Evolutionary conservation across 1,140 invertebrate genomes (phyloP).

Genomic region (Drosophila orena): DNA sequence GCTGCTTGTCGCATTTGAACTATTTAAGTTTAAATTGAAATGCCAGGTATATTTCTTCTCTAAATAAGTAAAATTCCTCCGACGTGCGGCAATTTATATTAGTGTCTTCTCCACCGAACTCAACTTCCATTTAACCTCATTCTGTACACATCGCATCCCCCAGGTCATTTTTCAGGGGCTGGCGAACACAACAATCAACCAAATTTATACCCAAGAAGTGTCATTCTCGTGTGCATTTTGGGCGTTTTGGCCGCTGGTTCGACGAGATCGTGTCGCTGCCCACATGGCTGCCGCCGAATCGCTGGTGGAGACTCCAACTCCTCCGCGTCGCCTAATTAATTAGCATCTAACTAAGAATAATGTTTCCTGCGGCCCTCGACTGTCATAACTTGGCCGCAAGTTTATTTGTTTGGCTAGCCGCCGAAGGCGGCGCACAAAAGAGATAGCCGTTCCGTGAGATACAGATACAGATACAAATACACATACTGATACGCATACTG

Average conservation of each 20-base stretch:
- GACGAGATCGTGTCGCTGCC: slow-evolving; percentile 31
- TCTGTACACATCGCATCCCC: neutral
- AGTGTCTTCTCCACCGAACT: neutral
- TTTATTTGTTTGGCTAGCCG: slow-evolving; percentile 65
- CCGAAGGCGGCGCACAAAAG: slow-evolving; percentile 40
- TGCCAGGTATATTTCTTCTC: neutral
- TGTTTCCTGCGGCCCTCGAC: slow-evolving; percentile 69
- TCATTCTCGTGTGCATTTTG: slow-evolving; percentile 34
- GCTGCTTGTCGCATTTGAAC: too few relatives aligned
- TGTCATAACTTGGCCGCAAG: slow-evolving; percentile 75
- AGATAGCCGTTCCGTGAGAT: slow-evolving; percentile 12
- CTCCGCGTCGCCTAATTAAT: slow-evolving; percentile 69
- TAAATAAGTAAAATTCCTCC: neutral
- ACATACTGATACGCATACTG: slow-evolving; percentile 11
- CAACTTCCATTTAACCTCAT: slow-evolving; percentile 28
- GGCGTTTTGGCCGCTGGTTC: slow-evolving; percentile 15
- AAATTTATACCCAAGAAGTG: slow-evolving; percentile 46
- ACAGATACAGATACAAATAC: slow-evolving; percentile 21
- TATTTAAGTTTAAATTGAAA: neutral
- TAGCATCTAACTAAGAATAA: slow-evolving; percentile 82
- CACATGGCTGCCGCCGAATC: slow-evolving; percentile 53
- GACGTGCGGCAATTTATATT: slow-evolving; percentile 19
- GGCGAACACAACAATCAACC: slow-evolving; percentile 45
- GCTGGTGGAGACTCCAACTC: slow-evolving; percentile 8
- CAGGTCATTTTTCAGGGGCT: slow-evolving; percentile 22